Base-by-base conservation (phyloP, 2,888 invertebrate species). In the Erannis defoliaria region DNA sequence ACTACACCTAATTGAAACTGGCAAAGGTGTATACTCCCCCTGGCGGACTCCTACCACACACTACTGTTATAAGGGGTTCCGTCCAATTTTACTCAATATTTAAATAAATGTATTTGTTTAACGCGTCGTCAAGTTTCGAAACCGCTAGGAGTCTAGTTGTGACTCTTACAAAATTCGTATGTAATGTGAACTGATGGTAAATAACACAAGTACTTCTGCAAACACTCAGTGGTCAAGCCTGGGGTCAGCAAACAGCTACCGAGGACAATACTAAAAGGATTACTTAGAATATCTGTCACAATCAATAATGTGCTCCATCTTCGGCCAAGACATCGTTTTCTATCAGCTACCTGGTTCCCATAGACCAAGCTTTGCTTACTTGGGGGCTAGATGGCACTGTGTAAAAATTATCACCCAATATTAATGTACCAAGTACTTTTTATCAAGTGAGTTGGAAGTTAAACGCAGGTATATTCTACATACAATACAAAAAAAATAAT, bases 81-180 rank as follows among this genome's bases (percentile, higher is more conserved):
- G 14, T 16, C 42, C 33, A 33, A 66, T 72, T 76, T 82, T 82
- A 64, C 81, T 63, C 78, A 88, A 88, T 84, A 77, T 88, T 82
- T 84, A 72, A 78, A 77, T 78, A 82, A 74, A 82, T 80, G 77
- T 78, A 80, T 82, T 82, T 82, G 80, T 81, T 78, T 75, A 75
- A 76, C 76, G 68, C 71, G 75, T 75, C 69, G 33, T 70, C 61
- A 61, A 54, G 59, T 74, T 70, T 67, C 45, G 71, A 61, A 74
- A 80, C 56, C 6, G 40, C 46, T 58, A 63, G 58, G 46, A 35
- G 21, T 48, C 23, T 50, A 37, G 23, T 19, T 51, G 51, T 33
- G 35, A 72, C 68, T 65, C 61, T 82, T 83, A 76, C 82, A 79
- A 84, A 78, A 82, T 71, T 73, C 67, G 59, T 71, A 67, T 66